These are phyloP conservation scores for Pachycephus smyrnensis DNA, from an alignment of 2,888 invertebrate species.

Conservation along the genomic window DNA sequence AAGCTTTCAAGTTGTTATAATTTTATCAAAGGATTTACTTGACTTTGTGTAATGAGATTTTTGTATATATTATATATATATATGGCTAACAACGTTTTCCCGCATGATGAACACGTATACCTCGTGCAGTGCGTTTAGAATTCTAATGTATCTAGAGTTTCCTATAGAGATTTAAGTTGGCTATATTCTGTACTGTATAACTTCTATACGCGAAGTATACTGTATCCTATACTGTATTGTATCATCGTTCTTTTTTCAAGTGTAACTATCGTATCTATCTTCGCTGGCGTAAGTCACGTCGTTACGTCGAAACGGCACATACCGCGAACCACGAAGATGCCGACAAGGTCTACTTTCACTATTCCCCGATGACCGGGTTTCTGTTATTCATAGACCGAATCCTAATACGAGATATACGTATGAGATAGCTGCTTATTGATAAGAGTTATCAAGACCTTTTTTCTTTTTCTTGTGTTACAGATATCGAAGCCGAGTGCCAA, in stretches of 20 bases:
- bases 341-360: conserved; percentile 55
- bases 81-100: conserved; percentile 44
- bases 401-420: background rate
- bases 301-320: conserved; percentile 48
- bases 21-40: background rate
- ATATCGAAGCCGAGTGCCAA: conserved; percentile 95
- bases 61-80: conserved; percentile 43
- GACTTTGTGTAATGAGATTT: background rate
- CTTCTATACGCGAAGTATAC: background rate
- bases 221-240: conserved; percentile 41
- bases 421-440: background rate
- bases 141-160: background rate
- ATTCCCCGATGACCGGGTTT: conserved; percentile 56
- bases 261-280: conserved; percentile 62
- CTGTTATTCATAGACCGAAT: conserved; percentile 23
- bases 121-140: background rate
- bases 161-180: background rate
- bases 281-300: conserved; percentile 45
- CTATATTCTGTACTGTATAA: background rate
- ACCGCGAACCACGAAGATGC: conserved; percentile 43
- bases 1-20: background rate
- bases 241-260: conserved; percentile 56
- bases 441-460: background rate
- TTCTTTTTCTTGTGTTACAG: conserved; percentile 67
- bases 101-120: conserved; percentile 55